Evolutionary conservation across 37 sponge, comb jelly and placozoan species (phyloP), one percentile per base, ranked within the genome.

Genomic region (Lycopodina hypogea): DNA sequence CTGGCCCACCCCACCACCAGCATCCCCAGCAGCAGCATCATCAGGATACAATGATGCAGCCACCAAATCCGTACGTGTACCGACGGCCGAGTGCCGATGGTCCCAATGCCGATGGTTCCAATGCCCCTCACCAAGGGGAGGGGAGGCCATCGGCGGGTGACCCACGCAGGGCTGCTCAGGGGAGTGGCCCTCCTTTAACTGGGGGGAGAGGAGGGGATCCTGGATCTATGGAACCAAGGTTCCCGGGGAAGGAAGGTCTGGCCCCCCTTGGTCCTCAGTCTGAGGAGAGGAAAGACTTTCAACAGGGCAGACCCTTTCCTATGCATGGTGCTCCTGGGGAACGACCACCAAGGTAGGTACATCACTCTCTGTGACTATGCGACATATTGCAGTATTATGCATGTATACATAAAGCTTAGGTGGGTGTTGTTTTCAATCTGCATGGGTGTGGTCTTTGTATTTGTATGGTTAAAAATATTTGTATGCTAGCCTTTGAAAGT

Each of bases 151-250:
- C 24, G n/a, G 60, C 40, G 12, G 75, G 60, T 19, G 75, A 75
- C 40, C 75, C 75, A 24, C 75, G 75, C 14, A 17, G 64, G 39
- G 77, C 64, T 75, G 75, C 75, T 58, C 75, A 75, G 14, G 75
- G 14, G 23, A 38, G 42, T 36, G 28, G 3, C 17, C 66, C 66
- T 14, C 66, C 66, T 4, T 30, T 65, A 12, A 65, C 30, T 28
- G 65, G 32, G 32, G 30, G 65, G 65, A 30, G 65, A 65, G 65
- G 34, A 28, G 32, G 17, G 32, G 34, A 1, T 26, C 74, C 74
- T 24, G 33, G 33, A 32, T 2, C 24, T 12, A 32, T 35, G 36
- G 36, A 33, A 11, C 68, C 2, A 30, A 67, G 68, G 36, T 67
- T 67, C 29, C 68, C 68, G 12, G 36, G 19, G 36, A 18, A 67